Conservation (phyloP, 1,140 invertebrate genomes). For the Micrasema longulum region DNA sequence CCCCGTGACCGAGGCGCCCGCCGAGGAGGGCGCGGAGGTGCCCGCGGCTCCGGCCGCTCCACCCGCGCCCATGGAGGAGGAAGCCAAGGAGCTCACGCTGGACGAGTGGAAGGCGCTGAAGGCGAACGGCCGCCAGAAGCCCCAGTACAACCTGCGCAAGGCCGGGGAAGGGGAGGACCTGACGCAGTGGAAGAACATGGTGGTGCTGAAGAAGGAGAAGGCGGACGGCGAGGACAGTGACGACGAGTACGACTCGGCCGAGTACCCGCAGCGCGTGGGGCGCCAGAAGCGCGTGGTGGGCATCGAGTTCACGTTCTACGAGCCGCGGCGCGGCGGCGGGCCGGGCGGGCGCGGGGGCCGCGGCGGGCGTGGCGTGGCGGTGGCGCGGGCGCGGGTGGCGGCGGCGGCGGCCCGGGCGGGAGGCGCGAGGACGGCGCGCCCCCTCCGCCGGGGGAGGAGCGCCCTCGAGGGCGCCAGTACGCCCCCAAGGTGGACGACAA, state of each 20-base stretch:
- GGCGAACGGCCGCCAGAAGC: slow-evolving; percentile 76
- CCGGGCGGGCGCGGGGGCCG: slow-evolving; percentile 73
- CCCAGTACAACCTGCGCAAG: slow-evolving; percentile 90
- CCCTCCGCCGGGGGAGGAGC: slow-evolving; percentile 55
- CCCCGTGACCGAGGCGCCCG: slow-evolving; percentile 61
- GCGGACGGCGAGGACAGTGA: slow-evolving; percentile 74
- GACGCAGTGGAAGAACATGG: slow-evolving; percentile 93
- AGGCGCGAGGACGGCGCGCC: slow-evolving; percentile 38
- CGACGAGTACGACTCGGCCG: slow-evolving; percentile 81
- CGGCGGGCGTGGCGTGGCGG: slow-evolving; percentile 65
- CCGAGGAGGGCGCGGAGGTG: slow-evolving; percentile 60
- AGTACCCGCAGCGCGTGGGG: slow-evolving; percentile 88
- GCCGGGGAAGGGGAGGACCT: slow-evolving; percentile 93
- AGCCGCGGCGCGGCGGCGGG: slow-evolving; percentile 78
- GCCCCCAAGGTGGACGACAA: slow-evolving; percentile 96
- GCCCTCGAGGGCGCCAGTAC: slow-evolving; percentile 61
- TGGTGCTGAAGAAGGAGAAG: slow-evolving; percentile 84
- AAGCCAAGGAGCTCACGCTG: slow-evolving; percentile 84
- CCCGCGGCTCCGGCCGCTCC: slow-evolving; percentile 61
- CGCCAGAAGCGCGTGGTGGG: slow-evolving; percentile 88
- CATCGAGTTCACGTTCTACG: slow-evolving; percentile 91
- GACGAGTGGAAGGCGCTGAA: slow-evolving; percentile 91
- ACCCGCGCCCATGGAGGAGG: slow-evolving; percentile 74
- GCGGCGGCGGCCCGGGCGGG: slow-evolving; percentile 54
- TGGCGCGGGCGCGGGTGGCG: slow-evolving; percentile 56